Evolutionary conservation across 2,113 vertebrate genomes (phyloP), one percentile per base, ranked within the genome.

Genomic region (Pseudorasbora parva): DNA sequence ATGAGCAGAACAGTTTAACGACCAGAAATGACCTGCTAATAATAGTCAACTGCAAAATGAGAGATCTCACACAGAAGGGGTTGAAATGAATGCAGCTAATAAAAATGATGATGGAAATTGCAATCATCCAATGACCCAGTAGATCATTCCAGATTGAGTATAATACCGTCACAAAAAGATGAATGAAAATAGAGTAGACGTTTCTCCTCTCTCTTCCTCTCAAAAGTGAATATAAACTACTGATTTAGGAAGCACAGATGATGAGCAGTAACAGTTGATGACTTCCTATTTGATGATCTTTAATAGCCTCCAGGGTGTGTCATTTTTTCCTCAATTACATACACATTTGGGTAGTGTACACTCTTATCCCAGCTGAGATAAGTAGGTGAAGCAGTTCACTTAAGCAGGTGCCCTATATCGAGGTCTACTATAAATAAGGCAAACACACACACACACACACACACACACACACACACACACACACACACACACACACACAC

Each of bases 121-220:
- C 62, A 81, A 69, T 14, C 69, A 47, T 56, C 78, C 78, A 81
- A 10, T 81, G 64, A 81, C 27, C 78, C 45, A 41, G 47, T 23
- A 23, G 77, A 80, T 80, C 43, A 21, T 80, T 66, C n/a, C 47
- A 81, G 62, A 56, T 11, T 69, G 47, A 81, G 78, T 62, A 25
- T 23, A 56, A 69, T n/a, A 37, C 69, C 47, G 0, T 27, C 5
- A 37, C 47, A 23, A 19, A 12, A 33, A 33, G 43, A 49, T 9
- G 6, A 23, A 51, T 21, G 10, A 33, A 51, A 49, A 37, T 27
- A 60, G n/a, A n/a, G n/a, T n/a, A n/a, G 14, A 21, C 6, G 2
- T 66, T 19, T 80, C 59, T 62, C 4, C 37, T 27, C 25, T 66
- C 15, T 79, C 59, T 66, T 54, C 17, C 43, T 21, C 4, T 56